A percentile compares a stretch with the other conserved stretches of the same genome.
phyloP scores from a whole-genome alignment of 2,888 invertebrate genomes.

The Agrenia bidenticulata region DNA sequence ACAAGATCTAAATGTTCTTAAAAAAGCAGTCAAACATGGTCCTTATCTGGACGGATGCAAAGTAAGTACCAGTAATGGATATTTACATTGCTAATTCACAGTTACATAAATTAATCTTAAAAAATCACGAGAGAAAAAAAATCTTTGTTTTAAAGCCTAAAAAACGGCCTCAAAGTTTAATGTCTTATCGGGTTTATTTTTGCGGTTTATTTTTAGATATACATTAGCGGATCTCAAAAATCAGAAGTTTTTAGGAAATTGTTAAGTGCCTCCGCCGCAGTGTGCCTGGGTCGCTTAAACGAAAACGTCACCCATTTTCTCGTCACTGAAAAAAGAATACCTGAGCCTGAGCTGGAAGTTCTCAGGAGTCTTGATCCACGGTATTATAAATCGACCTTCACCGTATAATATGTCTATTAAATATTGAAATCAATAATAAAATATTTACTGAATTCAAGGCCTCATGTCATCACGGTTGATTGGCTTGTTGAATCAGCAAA shows the following conservation, averaged over 20 bases:
- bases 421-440: no score
- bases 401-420: neutral
- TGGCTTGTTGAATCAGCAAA: conserved; percentile 78
- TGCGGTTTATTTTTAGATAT: conserved; percentile 61
- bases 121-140: no score
- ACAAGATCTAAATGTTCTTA: neutral
- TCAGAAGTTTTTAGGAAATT: conserved; percentile 70
- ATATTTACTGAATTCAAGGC: conserved; percentile 55
- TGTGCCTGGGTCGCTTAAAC: conserved; percentile 72
- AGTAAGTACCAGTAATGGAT: conserved; percentile 61
- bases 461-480: conserved; percentile 66
- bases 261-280: conserved; percentile 78
- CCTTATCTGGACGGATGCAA: conserved; percentile 86
- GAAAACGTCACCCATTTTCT: conserved; percentile 79
- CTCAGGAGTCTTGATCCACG: conserved; percentile 48
- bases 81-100: conserved; percentile 11
- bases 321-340: conserved; percentile 63
- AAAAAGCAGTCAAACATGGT: conserved; percentile 57
- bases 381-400: conserved; percentile 27
- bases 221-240: conserved; percentile 67
- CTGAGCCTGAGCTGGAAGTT: conserved; percentile 59
- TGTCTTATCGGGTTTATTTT: neutral
- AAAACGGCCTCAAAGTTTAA: no score
- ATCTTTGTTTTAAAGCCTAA: no score
- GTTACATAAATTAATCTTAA: conserved; percentile 17